These are phyloP conservation scores for Dromaius novaehollandiae DNA, from an alignment of 2,113 vertebrate genomes.

Conservation along the genomic window DNA sequence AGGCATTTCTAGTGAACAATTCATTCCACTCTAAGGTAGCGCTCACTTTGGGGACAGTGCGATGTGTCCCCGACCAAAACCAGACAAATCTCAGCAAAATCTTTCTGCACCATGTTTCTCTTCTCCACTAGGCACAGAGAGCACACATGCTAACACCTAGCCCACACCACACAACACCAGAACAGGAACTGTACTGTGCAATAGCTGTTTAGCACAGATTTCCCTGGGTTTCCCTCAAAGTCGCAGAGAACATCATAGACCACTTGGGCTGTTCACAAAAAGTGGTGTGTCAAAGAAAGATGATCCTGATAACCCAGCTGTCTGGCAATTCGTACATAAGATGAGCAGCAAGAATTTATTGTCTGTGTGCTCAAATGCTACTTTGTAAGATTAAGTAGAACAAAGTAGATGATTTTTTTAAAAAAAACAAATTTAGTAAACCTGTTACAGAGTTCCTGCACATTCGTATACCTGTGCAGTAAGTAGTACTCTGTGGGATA, in stretches of 20 bases:
- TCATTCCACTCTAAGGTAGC: neutral
- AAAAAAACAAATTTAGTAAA: too few relatives aligned
- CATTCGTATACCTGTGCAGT: too few relatives aligned
- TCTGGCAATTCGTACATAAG: neutral
- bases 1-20: neutral
- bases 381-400: too few relatives aligned
- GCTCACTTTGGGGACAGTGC: rapidly evolving
- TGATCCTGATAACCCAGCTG: neutral
- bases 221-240: neutral
- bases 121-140: neutral
- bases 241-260: neutral
- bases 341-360: neutral
- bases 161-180: rapidly evolving
- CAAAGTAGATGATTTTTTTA: too few relatives aligned
- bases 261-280: neutral
- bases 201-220: neutral
- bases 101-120: neutral
- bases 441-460: too few relatives aligned
- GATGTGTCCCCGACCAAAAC: too few relatives aligned
- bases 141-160: neutral
- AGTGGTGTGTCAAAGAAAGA: neutral
- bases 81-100: neutral
- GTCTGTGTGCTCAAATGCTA: too few relatives aligned
- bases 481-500: too few relatives aligned
- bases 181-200: neutral